Evolutionary conservation across 1,140 invertebrate species (phyloP).

Genomic region (Bombus sibiricus): DNA sequence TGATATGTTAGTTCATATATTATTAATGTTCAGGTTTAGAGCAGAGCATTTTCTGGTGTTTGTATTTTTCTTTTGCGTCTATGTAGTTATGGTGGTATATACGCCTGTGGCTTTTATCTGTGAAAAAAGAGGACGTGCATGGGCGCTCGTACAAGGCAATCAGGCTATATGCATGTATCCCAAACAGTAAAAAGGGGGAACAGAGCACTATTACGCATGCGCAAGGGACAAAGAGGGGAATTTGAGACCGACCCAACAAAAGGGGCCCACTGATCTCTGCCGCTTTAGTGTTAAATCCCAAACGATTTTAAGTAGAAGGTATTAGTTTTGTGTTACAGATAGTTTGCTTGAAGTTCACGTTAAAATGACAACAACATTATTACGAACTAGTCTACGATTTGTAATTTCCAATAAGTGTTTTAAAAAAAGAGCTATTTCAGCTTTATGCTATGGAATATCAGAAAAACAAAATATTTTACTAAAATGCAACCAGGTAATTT

Average conservation of each 20-base stretch:
- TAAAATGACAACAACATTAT: constrained; percentile 67
- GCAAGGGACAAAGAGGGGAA: constrained; percentile 41
- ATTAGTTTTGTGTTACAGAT: neutral
- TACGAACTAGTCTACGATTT: constrained; percentile 60
- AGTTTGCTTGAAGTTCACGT: constrained; percentile 5
- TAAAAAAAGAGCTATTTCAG: constrained; percentile 53
- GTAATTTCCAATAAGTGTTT: constrained; percentile 46
- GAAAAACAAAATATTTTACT: constrained; percentile 7
- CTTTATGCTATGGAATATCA: constrained; percentile 19
- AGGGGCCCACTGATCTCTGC: constrained; percentile 43
- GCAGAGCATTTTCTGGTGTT: neutral
- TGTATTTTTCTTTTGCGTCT: neutral
- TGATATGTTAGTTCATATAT: neutral
- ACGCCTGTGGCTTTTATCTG: constrained; percentile 26
- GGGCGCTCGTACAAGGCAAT: constrained; percentile 14
- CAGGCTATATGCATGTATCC: neutral
- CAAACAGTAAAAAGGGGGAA: neutral
- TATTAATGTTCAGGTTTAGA: neutral
- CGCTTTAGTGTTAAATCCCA: constrained; percentile 53
- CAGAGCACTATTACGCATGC: constrained; percentile 41
- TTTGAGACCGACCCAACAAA: constrained; percentile 59
- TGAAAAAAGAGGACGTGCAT: constrained; percentile 29
- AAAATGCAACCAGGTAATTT: constrained; percentile 50
- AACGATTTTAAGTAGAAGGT: neutral
- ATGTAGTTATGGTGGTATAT: neutral